A percentile compares a stretch with the other conserved stretches of the same genome.
Conservation (phyloP, 1,140 invertebrate genomes). For the Drosophila truncata region DNA sequence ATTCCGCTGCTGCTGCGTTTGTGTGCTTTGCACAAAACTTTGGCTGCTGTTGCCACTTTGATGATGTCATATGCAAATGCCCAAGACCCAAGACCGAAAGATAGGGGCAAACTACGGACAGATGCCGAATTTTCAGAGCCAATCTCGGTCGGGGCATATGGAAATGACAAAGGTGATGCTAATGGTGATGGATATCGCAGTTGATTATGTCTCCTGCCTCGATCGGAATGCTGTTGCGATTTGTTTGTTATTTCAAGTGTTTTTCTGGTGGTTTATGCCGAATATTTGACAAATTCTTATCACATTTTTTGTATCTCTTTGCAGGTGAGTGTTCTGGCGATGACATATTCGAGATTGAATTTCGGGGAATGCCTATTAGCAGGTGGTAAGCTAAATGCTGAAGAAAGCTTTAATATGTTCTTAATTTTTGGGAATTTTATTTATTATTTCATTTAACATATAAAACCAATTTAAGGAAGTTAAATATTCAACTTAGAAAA, state of each 20-base stretch:
- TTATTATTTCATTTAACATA: neutral
- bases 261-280: slow-evolving; percentile 32
- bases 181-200: slow-evolving; percentile 49
- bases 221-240: slow-evolving; percentile 44
- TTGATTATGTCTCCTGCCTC: slow-evolving; percentile 30
- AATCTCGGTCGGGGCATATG: slow-evolving; percentile 50
- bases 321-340: slow-evolving; percentile 51
- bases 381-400: slow-evolving; percentile 5
- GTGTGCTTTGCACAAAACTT: slow-evolving; percentile 68
- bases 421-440: too few species aligned
- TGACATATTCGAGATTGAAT: slow-evolving; percentile 32
- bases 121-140: slow-evolving; percentile 49
- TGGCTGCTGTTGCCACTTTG: slow-evolving; percentile 49
- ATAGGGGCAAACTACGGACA: slow-evolving; percentile 23
- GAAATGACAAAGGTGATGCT: slow-evolving; percentile 64
- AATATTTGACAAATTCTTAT: slow-evolving; percentile 52
- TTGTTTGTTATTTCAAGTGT: slow-evolving; percentile 27
- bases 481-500: neutral
- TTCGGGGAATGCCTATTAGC: neutral
- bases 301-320: slow-evolving; percentile 27
- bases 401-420: neutral
- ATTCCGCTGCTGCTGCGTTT: slow-evolving; percentile 54
- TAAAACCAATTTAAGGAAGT: neutral
- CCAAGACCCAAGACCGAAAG: slow-evolving; percentile 12
- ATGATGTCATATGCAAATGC: slow-evolving; percentile 80